Evolutionary conservation across 2,113 vertebrate genomes (phyloP).

Genomic region (Lutjanus erythropterus): DNA sequence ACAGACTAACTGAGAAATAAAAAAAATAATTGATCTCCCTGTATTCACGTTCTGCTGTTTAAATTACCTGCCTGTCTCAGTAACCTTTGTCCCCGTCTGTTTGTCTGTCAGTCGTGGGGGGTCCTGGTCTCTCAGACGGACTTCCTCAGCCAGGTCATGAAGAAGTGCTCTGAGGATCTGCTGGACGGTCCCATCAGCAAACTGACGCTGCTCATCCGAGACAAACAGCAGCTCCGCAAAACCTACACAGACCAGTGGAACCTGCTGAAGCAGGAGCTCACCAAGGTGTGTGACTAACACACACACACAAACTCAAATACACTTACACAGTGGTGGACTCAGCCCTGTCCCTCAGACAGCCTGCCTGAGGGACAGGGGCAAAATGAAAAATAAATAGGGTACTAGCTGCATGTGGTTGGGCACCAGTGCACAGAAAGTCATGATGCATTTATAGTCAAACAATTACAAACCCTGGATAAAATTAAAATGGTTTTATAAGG

Average conservation of each 20-base stretch:
- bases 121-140: slow-evolving; percentile 91
- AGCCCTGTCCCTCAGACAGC: too few species aligned
- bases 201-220: slow-evolving; percentile 91
- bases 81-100: background rate
- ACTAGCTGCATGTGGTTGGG: too few species aligned
- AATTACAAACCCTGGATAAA: too few species aligned
- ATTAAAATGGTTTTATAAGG: too few species aligned
- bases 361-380: too few species aligned
- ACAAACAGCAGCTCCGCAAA: slow-evolving; percentile 95
- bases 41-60: background rate
- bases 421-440: too few species aligned
- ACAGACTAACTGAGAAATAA: background rate
- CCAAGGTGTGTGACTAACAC: slow-evolving; percentile 60
- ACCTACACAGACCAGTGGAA: slow-evolving; percentile 92
- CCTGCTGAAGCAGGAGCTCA: slow-evolving; percentile 90
- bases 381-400: too few species aligned
- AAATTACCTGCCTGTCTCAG: background rate
- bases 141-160: slow-evolving; percentile 89
- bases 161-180: slow-evolving; percentile 91
- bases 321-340: too few species aligned
- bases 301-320: slow-evolving; percentile 2
- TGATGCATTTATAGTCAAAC: too few species aligned
- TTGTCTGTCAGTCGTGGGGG: slow-evolving; percentile 88
- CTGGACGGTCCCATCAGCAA: slow-evolving; percentile 91
- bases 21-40: background rate